Percentiles rank a stretch among this genome's conserved stretches.
Conservation (phyloP, 1,140 invertebrate genomes). For the Aleiodes sp. region DNA sequence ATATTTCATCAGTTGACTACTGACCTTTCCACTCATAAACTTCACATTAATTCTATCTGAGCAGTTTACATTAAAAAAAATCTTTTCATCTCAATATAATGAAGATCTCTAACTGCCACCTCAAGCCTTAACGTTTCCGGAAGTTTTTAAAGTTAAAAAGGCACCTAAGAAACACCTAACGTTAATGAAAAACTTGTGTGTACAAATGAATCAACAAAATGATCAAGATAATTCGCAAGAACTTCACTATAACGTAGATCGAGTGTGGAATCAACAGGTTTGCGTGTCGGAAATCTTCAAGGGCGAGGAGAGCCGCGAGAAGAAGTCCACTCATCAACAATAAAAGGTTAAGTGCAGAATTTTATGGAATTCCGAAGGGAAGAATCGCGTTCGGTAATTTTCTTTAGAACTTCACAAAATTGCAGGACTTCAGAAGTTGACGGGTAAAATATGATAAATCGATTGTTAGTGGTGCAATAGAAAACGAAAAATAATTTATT, state of each 20-base stretch:
- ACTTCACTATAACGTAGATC: not conserved
- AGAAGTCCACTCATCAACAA: constrained; percentile 57
- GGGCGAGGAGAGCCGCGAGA: constrained; percentile 35
- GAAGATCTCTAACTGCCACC: too few relatives aligned
- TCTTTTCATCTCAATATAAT: too few relatives aligned
- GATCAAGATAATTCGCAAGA: constrained; percentile 1
- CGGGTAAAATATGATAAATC: too few relatives aligned
- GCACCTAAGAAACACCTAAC: not conserved
- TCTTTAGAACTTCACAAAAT: not conserved
- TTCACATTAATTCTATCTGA: too few relatives aligned
- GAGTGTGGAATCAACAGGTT: constrained; percentile 56
- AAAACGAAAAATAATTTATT: not conserved
- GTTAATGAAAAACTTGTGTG: not conserved
- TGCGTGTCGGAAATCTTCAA: constrained; percentile 54
- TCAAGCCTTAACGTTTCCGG: too few relatives aligned
- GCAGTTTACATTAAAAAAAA: too few relatives aligned
- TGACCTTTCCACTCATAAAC: too few relatives aligned
- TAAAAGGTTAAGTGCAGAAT: not conserved
- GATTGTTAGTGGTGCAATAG: not conserved
- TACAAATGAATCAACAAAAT: constrained; percentile 8
- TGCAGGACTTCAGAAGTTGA: not conserved
- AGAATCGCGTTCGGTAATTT: constrained; percentile 18
- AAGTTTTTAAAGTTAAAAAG: too few relatives aligned
- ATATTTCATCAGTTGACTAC: too few relatives aligned
- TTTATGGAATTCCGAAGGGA: constrained; percentile 29